Conservation (phyloP, 2,888 invertebrate species). For the Serripes groenlandicus region DNA sequence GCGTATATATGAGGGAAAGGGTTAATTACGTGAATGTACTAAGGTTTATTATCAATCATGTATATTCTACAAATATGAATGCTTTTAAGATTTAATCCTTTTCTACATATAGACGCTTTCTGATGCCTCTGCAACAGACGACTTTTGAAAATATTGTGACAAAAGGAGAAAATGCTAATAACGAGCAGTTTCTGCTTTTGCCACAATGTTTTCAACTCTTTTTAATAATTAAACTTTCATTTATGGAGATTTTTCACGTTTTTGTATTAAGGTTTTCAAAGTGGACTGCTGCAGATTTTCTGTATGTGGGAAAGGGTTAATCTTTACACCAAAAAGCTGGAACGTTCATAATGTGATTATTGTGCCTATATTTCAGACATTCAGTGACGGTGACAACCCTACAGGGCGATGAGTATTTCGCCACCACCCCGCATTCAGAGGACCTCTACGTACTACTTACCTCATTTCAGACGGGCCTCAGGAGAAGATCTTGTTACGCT, state of each 20-base stretch:
- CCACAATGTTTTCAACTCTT: neutral
- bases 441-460: conserved; percentile 75
- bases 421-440: conserved; percentile 74
- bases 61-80: too few relatives aligned
- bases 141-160: neutral
- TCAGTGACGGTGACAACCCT: conserved; percentile 72
- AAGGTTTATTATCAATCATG: too few relatives aligned
- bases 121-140: too few relatives aligned
- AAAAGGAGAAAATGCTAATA: conserved; percentile 1
- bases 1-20: too few relatives aligned
- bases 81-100: too few relatives aligned
- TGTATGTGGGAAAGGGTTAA: neutral
- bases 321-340: neutral
- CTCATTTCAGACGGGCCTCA: conserved; percentile 75
- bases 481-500: conserved; percentile 73
- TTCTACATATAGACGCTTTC: too few relatives aligned
- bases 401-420: conserved; percentile 75
- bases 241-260: too few relatives aligned
- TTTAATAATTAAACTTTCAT: too few relatives aligned
- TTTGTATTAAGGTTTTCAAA: too few relatives aligned
- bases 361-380: conserved; percentile 62
- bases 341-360: neutral
- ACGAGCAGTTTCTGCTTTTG: conserved; percentile 8
- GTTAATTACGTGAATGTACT: too few relatives aligned
- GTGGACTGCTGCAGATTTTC: neutral